phyloP scores from a whole-genome alignment of 2,113 vertebrate genomes.

The Pelecanus crispus region DNA sequence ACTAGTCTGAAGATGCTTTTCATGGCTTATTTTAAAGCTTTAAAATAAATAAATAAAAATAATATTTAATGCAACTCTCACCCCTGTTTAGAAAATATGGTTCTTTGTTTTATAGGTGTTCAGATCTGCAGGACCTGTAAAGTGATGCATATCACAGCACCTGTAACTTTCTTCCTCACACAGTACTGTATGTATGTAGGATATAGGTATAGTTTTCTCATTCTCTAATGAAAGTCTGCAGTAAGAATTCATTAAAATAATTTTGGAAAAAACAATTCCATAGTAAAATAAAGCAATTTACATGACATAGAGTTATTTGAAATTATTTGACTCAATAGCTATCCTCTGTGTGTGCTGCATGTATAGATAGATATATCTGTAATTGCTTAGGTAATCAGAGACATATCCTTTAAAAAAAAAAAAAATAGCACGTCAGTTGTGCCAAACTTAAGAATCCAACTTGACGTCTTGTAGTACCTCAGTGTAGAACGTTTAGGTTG shows the following conservation, averaged over 20 bases:
- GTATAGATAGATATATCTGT: background rate
- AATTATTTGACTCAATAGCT: background rate
- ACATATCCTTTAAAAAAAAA: background rate
- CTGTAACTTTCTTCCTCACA: background rate
- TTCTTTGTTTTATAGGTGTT: background rate
- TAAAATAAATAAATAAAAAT: background rate
- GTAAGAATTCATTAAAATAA: background rate
- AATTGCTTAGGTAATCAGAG: background rate
- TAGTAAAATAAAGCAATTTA: background rate
- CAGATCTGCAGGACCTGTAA: background rate
- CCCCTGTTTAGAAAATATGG: background rate
- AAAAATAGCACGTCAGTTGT: background rate
- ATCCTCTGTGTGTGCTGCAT: background rate
- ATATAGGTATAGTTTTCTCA: background rate
- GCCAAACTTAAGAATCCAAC: background rate
- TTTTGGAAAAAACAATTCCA: background rate
- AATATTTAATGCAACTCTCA: background rate
- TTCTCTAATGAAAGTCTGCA: background rate
- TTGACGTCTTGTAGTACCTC: background rate
- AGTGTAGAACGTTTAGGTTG: background rate
- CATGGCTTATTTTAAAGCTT: background rate
- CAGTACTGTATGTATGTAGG: background rate
- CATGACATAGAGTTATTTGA: background rate
- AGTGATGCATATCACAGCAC: background rate
- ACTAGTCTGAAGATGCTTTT: background rate